phyloP scores from a whole-genome alignment of 2,888 invertebrate genomes.

The Octodonta nipae region DNA sequence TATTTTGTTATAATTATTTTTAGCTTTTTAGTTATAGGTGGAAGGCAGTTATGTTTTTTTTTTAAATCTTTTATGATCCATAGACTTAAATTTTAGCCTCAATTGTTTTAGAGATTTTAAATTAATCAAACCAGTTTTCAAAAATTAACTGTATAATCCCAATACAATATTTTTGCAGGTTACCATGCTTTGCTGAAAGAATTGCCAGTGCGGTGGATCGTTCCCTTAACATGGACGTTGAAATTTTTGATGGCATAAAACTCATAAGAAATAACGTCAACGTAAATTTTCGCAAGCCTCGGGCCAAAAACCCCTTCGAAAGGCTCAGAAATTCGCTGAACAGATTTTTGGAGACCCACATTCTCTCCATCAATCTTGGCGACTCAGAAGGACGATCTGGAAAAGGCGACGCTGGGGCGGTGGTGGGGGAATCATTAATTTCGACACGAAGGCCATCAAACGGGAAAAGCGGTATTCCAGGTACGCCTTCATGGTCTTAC shows the following conservation, averaged over 20 bases:
- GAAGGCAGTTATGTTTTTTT: too few species aligned
- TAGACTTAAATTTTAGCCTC: too few species aligned
- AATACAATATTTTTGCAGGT: too few species aligned
- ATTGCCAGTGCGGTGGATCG: slow-evolving; percentile 27
- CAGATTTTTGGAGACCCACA: slow-evolving; percentile 48
- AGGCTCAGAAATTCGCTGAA: slow-evolving; percentile 43
- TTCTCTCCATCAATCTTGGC: too few species aligned
- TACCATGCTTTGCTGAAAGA: slow-evolving; percentile 28
- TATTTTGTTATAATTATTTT: too few species aligned
- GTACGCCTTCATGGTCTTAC: slow-evolving; percentile 30
- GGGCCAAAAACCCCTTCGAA: slow-evolving; percentile 16
- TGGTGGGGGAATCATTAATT: slow-evolving; percentile 12
- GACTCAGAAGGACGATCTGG: too few species aligned
- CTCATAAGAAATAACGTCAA: slow-evolving; percentile 23
- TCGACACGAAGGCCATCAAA: slow-evolving; percentile 15
- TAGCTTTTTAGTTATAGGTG: too few species aligned
- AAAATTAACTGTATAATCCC: too few species aligned
- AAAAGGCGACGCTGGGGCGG: slow-evolving; percentile 11
- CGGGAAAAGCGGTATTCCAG: slow-evolving; percentile 24
- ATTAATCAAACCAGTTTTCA: too few species aligned
- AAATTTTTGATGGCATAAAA: slow-evolving; percentile 28
- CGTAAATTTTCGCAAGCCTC: slow-evolving; percentile 13
- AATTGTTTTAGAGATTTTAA: too few species aligned
- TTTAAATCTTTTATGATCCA: too few species aligned
- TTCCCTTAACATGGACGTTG: slow-evolving; percentile 25